Percentiles rank a stretch among this genome's conserved stretches.
These are phyloP conservation scores for Hypomecis punctinalis DNA, from an alignment of 2,888 invertebrate genomes.

Conservation along the genomic window DNA sequence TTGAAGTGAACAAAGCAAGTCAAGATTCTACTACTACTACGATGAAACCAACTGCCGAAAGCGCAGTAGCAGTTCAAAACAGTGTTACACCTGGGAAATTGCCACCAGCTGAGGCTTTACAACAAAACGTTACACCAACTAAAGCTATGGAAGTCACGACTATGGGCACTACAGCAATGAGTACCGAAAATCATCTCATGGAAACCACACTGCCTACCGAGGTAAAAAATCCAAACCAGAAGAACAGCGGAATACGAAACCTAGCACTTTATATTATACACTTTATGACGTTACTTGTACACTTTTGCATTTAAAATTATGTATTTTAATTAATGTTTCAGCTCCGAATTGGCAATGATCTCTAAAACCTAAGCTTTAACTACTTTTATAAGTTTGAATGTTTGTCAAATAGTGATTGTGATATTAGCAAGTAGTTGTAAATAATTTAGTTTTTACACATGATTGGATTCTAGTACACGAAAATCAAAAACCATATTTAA, in stretches of 20 bases:
- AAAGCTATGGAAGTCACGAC: constrained; percentile 53
- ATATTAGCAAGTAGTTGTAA: constrained; percentile 60
- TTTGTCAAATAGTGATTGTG: constrained; percentile 52
- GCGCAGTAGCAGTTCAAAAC: constrained; percentile 30
- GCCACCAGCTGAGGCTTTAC: constrained; percentile 68
- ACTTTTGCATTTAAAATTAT: constrained; percentile 27
- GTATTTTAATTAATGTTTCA: constrained; percentile 20
- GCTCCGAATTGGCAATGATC: constrained; percentile 48
- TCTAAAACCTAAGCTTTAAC: constrained; percentile 47
- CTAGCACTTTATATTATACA: constrained; percentile 17
- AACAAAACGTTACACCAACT: constrained; percentile 60
- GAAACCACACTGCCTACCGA: constrained; percentile 36
- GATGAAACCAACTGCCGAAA: constrained; percentile 32
- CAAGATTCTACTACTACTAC: constrained; percentile 15
- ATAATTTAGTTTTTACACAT: constrained; percentile 44
- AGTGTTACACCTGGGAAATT: constrained; percentile 44
- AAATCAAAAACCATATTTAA: constrained; percentile 50
- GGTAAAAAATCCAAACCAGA: constrained; percentile 30
- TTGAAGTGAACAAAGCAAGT: constrained; percentile 21
- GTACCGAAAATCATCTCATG: constrained; percentile 24
- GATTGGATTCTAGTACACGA: constrained; percentile 45
- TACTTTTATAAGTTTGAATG: constrained; percentile 47
- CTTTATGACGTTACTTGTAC: constrained; percentile 25
- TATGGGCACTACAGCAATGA: constrained; percentile 41
- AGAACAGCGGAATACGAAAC: constrained; percentile 44